Conservation (phyloP, 1,140 invertebrate species). For the Tetramorium simillimum region DNA sequence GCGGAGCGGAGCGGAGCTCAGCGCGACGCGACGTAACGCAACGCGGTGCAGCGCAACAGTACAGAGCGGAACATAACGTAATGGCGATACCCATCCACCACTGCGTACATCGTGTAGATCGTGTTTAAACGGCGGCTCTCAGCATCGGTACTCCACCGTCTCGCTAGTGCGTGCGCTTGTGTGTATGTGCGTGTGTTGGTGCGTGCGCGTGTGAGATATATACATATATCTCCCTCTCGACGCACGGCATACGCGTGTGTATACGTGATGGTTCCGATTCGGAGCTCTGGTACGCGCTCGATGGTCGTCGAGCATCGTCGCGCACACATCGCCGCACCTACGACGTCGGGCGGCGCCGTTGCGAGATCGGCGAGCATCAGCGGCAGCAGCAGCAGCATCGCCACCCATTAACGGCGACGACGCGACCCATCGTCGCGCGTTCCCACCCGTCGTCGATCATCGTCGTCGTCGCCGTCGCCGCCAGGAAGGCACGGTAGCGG, state of each 20-base stretch:
- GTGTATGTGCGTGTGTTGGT: background rate
- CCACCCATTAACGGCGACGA: constrained; percentile 36
- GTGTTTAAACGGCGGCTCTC: background rate
- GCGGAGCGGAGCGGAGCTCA: background rate
- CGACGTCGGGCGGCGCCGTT: constrained; percentile 45
- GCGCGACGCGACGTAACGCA: background rate
- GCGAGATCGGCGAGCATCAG: constrained; percentile 29
- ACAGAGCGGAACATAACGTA: background rate
- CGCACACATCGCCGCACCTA: constrained; percentile 54
- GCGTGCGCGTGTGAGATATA: background rate
- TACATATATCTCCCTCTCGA: background rate
- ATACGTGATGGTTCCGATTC: constrained; percentile 31
- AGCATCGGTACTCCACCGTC: background rate
- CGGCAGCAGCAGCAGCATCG: background rate
- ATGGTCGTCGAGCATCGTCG: constrained; percentile 56
- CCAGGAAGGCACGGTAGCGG: constrained; percentile 25
- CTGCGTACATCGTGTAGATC: background rate
- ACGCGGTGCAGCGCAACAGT: background rate
- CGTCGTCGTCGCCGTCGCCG: background rate
- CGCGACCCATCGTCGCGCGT: constrained; percentile 21
- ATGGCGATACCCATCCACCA: background rate
- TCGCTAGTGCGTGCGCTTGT: background rate
- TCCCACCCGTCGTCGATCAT: background rate
- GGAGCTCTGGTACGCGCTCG: constrained; percentile 40
- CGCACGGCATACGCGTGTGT: too few species aligned